Percentiles rank a stretch among this genome's conserved stretches.
Conservation (phyloP, 2,797 vertebrate genomes). For the Phrynocephalus forsythii region DNA sequence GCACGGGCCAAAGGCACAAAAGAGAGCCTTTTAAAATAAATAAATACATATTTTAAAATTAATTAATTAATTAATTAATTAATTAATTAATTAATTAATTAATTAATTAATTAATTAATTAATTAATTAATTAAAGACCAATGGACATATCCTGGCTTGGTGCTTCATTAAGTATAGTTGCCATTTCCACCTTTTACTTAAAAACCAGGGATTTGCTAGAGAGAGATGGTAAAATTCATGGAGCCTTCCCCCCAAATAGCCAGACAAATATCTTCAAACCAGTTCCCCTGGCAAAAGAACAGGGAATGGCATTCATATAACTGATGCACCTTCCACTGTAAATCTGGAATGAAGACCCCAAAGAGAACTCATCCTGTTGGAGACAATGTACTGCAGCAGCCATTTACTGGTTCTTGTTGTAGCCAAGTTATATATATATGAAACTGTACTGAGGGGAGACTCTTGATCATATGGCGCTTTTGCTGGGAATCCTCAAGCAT, state of each 20-base stretch:
- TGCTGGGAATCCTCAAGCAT: not conserved
- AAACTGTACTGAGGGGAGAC: not conserved
- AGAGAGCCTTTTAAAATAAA: too few relatives aligned
- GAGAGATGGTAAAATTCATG: not conserved
- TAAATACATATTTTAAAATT: too few relatives aligned
- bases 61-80: too few relatives aligned
- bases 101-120: too few relatives aligned
- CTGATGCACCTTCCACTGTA: slow-evolving; percentile 32
- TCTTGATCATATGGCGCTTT: not conserved
- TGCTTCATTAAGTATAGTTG: not conserved
- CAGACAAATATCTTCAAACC: not conserved
- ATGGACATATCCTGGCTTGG: not conserved
- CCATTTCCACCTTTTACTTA: not conserved
- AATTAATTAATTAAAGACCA: not conserved
- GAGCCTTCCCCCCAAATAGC: not conserved
- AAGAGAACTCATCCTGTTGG: not conserved
- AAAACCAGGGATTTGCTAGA: not conserved
- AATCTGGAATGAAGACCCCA: slow-evolving; percentile 28
- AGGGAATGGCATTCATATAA: slow-evolving; percentile 21
- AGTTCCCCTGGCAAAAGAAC: not conserved
- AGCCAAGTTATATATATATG: not conserved
- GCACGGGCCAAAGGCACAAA: not conserved
- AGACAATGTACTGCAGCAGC: slow-evolving; percentile 15
- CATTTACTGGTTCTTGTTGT: slow-evolving; percentile 10
- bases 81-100: too few relatives aligned